A percentile compares a stretch with the other conserved stretches of the same genome.
Conservation (phyloP, 2,888 invertebrate species). For the Latheticus oryzae region DNA sequence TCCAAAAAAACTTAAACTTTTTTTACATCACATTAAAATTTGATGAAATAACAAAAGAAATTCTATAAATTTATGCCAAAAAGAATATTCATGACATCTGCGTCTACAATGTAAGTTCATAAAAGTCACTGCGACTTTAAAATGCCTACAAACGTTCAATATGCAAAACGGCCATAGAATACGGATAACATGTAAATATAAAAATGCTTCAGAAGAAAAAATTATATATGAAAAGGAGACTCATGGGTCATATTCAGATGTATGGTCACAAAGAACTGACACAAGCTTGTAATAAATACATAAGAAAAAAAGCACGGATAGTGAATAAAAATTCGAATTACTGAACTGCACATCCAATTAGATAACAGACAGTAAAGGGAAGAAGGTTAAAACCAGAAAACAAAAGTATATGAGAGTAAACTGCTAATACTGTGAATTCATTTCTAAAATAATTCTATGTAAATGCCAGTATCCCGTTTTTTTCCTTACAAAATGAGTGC, state of each 20-base stretch:
- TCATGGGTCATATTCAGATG: conserved; percentile 52
- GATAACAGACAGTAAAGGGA: too few species aligned
- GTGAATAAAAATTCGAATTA: too few species aligned
- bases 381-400: too few species aligned
- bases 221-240: conserved; percentile 57
- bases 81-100: background rate
- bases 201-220: conserved; percentile 57
- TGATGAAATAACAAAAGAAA: too few species aligned
- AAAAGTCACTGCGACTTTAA: conserved; percentile 46
- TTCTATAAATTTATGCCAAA: background rate
- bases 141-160: conserved; percentile 43
- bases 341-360: too few species aligned
- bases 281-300: conserved; percentile 60
- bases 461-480: too few species aligned
- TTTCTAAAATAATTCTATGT: too few species aligned
- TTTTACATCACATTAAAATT: too few species aligned
- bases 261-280: conserved; percentile 62
- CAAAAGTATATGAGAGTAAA: too few species aligned
- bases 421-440: too few species aligned
- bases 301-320: conserved; percentile 41
- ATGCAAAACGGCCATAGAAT: conserved; percentile 51
- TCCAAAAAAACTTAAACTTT: too few species aligned
- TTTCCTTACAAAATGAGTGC: too few species aligned
- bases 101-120: conserved; percentile 19
- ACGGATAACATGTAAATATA: conserved; percentile 58